Conservation (phyloP, 2,888 invertebrate species). For the Pachymerium ferrugineum region DNA sequence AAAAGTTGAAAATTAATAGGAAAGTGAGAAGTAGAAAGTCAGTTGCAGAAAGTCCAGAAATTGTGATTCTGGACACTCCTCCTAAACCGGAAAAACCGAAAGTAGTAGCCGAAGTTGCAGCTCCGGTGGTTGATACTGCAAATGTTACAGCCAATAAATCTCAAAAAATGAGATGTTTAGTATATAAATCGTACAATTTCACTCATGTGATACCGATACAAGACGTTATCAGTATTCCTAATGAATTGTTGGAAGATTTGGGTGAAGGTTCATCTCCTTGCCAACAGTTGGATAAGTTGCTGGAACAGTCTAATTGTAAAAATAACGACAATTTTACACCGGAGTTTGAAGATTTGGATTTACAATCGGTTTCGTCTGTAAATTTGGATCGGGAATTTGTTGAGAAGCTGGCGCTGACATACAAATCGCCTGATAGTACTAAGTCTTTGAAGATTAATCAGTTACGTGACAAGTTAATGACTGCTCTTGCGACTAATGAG, state of each 20-base stretch:
- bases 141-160: too few species aligned
- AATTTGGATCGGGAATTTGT: not conserved
- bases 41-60: too few species aligned
- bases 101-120: not conserved
- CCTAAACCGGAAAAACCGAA: not conserved
- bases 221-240: not conserved
- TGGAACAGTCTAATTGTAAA: not conserved
- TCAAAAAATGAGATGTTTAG: not conserved
- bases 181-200: not conserved
- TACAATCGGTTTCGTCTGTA: not conserved
- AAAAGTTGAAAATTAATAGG: not conserved
- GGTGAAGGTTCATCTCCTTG: not conserved
- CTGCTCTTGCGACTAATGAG: not conserved
- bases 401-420: not conserved
- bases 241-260: not conserved
- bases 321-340: not conserved
- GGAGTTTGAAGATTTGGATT: not conserved
- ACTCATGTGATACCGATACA: not conserved
- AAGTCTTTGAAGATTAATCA: not conserved
- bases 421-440: not conserved
- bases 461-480: conserved; percentile 15
- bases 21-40: too few species aligned
- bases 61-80: not conserved
- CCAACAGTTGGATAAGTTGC: not conserved
- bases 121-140: too few species aligned